Conservation (phyloP, 2,888 invertebrate species). For the Agriopis aurantiaria region DNA sequence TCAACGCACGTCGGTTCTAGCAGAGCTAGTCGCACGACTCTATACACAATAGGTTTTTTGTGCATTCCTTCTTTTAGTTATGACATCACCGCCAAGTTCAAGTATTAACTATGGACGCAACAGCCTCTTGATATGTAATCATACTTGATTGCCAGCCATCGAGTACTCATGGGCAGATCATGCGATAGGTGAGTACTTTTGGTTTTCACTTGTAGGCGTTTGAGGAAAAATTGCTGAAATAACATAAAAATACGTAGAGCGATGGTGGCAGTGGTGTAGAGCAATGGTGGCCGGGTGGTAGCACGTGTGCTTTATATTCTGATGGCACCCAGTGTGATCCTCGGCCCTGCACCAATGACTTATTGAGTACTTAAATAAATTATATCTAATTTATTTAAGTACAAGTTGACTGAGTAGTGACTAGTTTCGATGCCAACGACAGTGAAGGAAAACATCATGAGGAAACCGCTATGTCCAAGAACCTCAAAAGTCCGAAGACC, state of each 20-base stretch:
- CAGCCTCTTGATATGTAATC: slow-evolving; percentile 41
- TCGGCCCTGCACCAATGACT: too few species aligned
- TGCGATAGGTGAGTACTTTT: slow-evolving; percentile 24
- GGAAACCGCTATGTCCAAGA: too few species aligned
- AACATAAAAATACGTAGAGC: not conserved
- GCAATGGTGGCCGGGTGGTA: too few species aligned
- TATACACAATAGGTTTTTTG: slow-evolving; percentile 84
- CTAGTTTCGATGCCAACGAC: too few species aligned
- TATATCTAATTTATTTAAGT: too few species aligned
- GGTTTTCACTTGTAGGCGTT: slow-evolving; percentile 20
- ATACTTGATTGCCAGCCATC: slow-evolving; percentile 33
- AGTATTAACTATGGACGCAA: slow-evolving; percentile 47
- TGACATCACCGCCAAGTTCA: slow-evolving; percentile 77
- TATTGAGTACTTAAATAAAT: too few species aligned
- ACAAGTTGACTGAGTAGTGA: too few species aligned
- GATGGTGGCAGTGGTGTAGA: too few species aligned
- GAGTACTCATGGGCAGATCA: slow-evolving; percentile 22
- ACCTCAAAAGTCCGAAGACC: too few species aligned
- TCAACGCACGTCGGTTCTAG: slow-evolving; percentile 79
- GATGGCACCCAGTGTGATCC: too few species aligned
- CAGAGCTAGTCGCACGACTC: slow-evolving; percentile 79
- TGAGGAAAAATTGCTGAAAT: slow-evolving; percentile 17
- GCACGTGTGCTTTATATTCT: too few species aligned
- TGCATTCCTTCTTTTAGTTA: slow-evolving; percentile 79
- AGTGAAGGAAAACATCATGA: too few species aligned